Evolutionary conservation across 2,888 invertebrate species (phyloP).

Genomic region (Drosophila fungiperda): DNA sequence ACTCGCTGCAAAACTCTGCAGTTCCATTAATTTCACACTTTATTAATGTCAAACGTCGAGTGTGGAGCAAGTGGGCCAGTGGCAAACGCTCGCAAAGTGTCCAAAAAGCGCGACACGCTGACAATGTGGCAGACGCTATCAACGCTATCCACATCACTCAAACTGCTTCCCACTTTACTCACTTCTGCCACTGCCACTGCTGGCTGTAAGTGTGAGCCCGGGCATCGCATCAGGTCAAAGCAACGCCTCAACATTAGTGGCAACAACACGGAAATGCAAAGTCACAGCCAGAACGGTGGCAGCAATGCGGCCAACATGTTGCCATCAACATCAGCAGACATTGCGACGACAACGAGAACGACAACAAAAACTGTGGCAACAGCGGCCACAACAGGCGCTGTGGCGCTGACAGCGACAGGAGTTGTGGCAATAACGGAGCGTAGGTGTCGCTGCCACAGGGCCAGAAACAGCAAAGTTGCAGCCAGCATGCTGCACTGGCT

Average conservation of each 20-base stretch:
- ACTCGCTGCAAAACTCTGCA: slow-evolving; percentile 28
- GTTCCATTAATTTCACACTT: slow-evolving; percentile 76
- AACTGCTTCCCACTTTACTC: slow-evolving; percentile 28
- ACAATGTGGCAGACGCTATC: slow-evolving; percentile 71
- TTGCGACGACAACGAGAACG: slow-evolving; percentile 40
- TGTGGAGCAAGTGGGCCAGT: slow-evolving; percentile 24
- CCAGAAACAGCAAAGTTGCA: slow-evolving; percentile 27
- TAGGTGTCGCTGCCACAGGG: slow-evolving; percentile 56
- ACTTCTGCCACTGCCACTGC: slow-evolving; percentile 33
- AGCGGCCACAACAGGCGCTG: not conserved
- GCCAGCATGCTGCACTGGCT: slow-evolving; percentile 53
- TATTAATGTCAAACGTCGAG: slow-evolving; percentile 81
- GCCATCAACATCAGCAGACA: slow-evolving; percentile 51
- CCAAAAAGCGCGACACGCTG: slow-evolving; percentile 48
- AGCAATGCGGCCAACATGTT: slow-evolving; percentile 61
- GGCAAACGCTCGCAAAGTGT: slow-evolving; percentile 49
- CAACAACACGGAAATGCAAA: slow-evolving; percentile 73
- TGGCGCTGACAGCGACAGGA: slow-evolving; percentile 23
- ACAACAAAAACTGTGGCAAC: slow-evolving; percentile 38
- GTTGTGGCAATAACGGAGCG: slow-evolving; percentile 39
- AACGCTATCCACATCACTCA: slow-evolving; percentile 67
- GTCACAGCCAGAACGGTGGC: slow-evolving; percentile 35
- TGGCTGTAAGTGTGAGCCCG: slow-evolving; percentile 45
- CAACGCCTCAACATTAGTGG: slow-evolving; percentile 46
- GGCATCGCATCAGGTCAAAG: slow-evolving; percentile 50